A percentile compares a stretch with the other conserved stretches of the same genome.
These are phyloP conservation scores for Spicauda simplicius DNA, from an alignment of 2,888 invertebrate genomes.

Conservation along the genomic window DNA sequence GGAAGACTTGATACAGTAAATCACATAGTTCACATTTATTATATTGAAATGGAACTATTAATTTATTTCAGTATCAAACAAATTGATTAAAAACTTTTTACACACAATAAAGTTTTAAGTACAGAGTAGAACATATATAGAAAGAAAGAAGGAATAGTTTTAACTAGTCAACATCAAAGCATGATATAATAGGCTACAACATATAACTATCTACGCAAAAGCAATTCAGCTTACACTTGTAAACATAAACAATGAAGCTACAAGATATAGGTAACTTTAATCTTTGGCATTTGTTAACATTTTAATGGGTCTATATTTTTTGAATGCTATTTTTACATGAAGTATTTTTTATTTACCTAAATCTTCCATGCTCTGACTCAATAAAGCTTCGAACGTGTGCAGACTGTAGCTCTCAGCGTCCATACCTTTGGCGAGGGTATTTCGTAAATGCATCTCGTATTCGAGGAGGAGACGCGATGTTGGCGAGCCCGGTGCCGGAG, in stretches of 20 bases:
- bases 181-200: conserved; percentile 35
- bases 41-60: neutral
- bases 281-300: neutral
- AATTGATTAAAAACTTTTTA: neutral
- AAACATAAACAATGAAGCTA: conserved; percentile 34
- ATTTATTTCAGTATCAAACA: neutral
- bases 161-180: conserved; percentile 35
- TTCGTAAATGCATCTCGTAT: conserved; percentile 97
- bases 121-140: conserved; percentile 12
- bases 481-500: conserved; percentile 92
- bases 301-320: conserved; percentile 24
- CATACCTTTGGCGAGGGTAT: conserved; percentile 97
- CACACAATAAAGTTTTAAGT: conserved; percentile 1
- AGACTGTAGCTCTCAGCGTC: conserved; percentile 97
- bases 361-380: conserved; percentile 98
- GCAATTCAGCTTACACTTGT: conserved; percentile 28
- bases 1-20: neutral
- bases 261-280: conserved; percentile 36
- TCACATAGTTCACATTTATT: no score
- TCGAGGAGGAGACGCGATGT: conserved; percentile 94
- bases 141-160: conserved; percentile 19
- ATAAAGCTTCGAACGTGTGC: conserved; percentile 96
- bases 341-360: conserved; percentile 86
- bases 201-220: conserved; percentile 37
- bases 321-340: conserved; percentile 33